Evolutionary conservation across 2,888 invertebrate genomes (phyloP).

Genomic region (Auanema sp.): DNA sequence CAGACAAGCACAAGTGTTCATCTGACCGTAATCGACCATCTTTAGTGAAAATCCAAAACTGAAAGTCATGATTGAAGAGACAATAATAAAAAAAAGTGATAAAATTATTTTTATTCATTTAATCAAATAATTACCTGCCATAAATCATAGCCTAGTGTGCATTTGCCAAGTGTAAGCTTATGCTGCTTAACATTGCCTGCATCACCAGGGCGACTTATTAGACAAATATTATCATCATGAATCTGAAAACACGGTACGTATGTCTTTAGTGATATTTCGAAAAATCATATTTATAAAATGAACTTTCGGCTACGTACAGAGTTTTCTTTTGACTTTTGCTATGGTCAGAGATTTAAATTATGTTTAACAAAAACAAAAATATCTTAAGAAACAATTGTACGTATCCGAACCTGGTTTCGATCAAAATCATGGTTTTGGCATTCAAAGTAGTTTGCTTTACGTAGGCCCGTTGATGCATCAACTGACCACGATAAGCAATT

Average conservation of each 20-base stretch:
- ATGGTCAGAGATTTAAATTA: no score
- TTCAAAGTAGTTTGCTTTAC: no score
- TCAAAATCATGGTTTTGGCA: no score
- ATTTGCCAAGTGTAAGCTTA: conserved; percentile 44
- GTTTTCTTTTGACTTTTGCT: no score
- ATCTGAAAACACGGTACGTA: conserved; percentile 20
- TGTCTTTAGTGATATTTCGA: conserved; percentile 1
- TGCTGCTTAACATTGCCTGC: conserved; percentile 52
- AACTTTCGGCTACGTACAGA: conserved; percentile 5
- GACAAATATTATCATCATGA: conserved; percentile 35
- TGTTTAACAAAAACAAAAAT: no score
- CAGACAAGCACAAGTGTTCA: conserved; percentile 60
- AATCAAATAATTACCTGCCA: conserved; percentile 59
- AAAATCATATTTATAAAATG: background rate
- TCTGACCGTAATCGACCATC: conserved; percentile 57
- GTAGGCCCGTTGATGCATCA: background rate
- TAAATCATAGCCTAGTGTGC: conserved; percentile 63
- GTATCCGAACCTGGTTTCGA: no score
- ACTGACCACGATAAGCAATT: conserved; percentile 12
- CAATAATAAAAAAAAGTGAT: conserved; percentile 28
- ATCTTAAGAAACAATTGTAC: no score
- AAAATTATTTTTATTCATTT: background rate
- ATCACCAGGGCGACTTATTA: conserved; percentile 53
- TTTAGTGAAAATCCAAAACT: conserved; percentile 60
- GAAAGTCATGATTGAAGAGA: conserved; percentile 21